phyloP scores from a whole-genome alignment of 2,113 vertebrate genomes.

The Coptodon rendalli region DNA sequence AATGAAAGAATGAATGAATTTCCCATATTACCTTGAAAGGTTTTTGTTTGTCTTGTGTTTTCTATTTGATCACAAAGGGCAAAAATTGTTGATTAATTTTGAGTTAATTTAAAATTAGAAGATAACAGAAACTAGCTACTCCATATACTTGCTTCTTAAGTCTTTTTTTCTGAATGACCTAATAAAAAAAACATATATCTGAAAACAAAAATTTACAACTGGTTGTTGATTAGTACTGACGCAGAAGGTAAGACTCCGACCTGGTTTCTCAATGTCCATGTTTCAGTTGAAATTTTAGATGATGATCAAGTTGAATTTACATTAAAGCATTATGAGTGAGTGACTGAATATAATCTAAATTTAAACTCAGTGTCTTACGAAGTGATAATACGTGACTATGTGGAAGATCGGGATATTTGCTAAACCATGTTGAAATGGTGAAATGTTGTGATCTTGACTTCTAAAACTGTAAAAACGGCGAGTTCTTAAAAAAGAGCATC shows the following conservation, averaged over 20 bases:
- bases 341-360: background rate
- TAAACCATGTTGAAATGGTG: background rate
- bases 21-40: background rate
- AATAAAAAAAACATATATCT: background rate
- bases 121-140: background rate
- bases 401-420: background rate
- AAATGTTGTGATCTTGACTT: constrained; percentile 23
- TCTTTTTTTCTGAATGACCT: background rate
- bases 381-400: background rate
- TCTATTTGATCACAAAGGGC: background rate
- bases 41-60: background rate
- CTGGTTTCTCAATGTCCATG: background rate
- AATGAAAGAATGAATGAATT: background rate
- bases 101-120: background rate
- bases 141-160: background rate
- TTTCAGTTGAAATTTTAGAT: background rate
- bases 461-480: background rate
- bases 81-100: background rate
- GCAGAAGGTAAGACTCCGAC: background rate
- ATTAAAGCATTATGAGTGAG: background rate
- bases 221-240: background rate
- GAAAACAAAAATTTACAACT: background rate
- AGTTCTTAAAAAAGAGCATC: constrained; percentile 32
- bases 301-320: background rate
- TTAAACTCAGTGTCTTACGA: background rate